Evolutionary conservation across 1,140 invertebrate genomes (phyloP).

Genomic region (Tribolium castaneum): DNA sequence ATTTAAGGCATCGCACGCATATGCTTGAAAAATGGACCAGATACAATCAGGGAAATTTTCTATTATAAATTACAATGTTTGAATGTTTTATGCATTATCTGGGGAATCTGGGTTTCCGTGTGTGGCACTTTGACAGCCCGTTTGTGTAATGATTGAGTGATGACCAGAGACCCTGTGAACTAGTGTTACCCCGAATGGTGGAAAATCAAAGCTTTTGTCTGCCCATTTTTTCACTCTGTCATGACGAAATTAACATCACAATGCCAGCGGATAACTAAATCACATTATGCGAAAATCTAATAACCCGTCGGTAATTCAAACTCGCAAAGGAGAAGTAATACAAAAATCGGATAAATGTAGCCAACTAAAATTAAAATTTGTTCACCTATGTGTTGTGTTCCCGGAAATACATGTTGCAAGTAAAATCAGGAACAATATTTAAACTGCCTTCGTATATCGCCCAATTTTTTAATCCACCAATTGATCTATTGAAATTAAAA

Average conservation of each 20-base stretch:
- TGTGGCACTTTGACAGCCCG: conserved; percentile 43
- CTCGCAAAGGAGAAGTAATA: no score
- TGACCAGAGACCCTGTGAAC: conserved; percentile 39
- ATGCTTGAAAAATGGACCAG: conserved; percentile 40
- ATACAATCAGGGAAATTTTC: conserved; percentile 45
- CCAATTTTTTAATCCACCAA: no score
- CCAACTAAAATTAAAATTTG: no score
- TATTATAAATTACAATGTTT: conserved; percentile 49
- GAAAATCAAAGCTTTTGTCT: conserved; percentile 41
- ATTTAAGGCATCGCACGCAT: conserved; percentile 20
- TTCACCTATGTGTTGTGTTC: no score
- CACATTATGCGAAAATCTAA: no score
- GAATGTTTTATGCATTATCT: conserved; percentile 48
- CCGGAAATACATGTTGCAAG: no score
- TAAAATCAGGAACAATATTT: no score
- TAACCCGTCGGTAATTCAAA: no score
- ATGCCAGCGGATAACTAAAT: neutral
- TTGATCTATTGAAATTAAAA: no score
- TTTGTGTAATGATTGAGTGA: conserved; percentile 44
- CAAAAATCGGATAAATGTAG: no score
- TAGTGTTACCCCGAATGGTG: conserved; percentile 5
- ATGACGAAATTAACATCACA: neutral
- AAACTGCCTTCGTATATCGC: no score
- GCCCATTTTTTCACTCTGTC: conserved; percentile 10
- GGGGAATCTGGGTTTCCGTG: conserved; percentile 42